Evolutionary conservation across 2,113 vertebrate genomes (phyloP), one percentile per base, ranked within the genome.

Genomic region (Tauraco erythrolophus): DNA sequence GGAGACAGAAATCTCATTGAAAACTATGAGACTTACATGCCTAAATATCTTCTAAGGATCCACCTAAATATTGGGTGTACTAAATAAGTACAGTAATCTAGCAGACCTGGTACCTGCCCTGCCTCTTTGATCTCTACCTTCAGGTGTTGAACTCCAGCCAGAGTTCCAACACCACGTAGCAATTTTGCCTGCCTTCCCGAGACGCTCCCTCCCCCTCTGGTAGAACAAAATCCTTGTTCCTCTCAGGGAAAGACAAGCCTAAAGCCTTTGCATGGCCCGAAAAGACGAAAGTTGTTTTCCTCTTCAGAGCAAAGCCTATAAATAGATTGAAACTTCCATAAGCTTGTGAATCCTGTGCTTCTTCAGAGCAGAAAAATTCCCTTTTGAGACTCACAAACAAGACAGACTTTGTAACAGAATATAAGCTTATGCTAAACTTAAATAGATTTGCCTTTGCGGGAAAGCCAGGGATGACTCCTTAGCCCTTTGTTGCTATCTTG

Each of bases 391-490:
- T 95, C 22, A 57, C 45, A 76, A 84, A 87, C 76, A 94, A 94
- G 86, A 84, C 64, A 78, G 57, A 35, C 79, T 97, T 92, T 93
- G 60, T 88, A 88, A 75, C 57, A 91, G 43, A 92, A 87, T 95
- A 91, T 81, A 92, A 97, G 90, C 58, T 95, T 96, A 95, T 77
- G 94, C 83, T 95, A 92, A 95, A 92, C 64, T 95, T 95, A 93
- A 95, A 94, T 79, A 89, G 69, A 91, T 95, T 94, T 91, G 86
- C 69, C 80, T 92, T 91, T 89, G 48, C 77, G 84, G 61, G 69
- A 92, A 64, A 89, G 69, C 57, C 57, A 84, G 83, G 84, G 61
- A 91, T 0, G 3, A 54, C 80, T 96, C 83, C 90, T 81, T 77
- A 94, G 95, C 79, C 71, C 72, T 94, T 88, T 90, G 43, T 80